phyloP scores from a whole-genome alignment of 2,888 invertebrate genomes.

The Melipona bicolor region DNA sequence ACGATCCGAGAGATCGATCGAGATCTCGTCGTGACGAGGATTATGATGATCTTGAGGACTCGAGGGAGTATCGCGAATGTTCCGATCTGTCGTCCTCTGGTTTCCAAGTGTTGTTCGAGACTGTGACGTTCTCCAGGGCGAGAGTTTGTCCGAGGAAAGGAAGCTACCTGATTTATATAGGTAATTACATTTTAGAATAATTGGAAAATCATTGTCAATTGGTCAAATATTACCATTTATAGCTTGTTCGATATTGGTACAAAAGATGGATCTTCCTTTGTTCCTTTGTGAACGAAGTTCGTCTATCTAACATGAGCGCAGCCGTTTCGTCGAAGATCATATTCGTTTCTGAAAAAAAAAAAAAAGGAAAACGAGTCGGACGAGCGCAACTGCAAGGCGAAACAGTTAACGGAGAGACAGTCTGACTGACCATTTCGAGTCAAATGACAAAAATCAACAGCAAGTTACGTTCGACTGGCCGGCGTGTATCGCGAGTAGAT shows the following conservation, averaged over 20 bases:
- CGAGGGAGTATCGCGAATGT: no score
- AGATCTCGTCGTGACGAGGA: neutral
- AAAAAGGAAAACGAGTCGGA: neutral
- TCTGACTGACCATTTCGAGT: constrained; percentile 57
- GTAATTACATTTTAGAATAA: constrained; percentile 7
- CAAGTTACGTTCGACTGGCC: constrained; percentile 57
- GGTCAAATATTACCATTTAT: neutral
- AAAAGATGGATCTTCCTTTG: neutral
- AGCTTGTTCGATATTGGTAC: neutral
- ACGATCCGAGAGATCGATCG: constrained; percentile 7
- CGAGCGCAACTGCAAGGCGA: constrained; percentile 26
- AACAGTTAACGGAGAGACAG: constrained; percentile 37
- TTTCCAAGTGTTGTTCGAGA: neutral
- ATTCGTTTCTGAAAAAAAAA: neutral
- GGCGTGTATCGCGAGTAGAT: constrained; percentile 68
- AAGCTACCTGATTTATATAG: neutral
- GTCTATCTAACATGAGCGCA: neutral
- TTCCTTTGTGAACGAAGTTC: neutral
- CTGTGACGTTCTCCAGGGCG: neutral
- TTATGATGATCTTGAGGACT: neutral
- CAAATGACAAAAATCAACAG: constrained; percentile 79
- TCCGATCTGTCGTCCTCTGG: neutral
- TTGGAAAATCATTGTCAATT: neutral
- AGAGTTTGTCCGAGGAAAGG: neutral
- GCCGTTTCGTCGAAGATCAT: neutral